Evolutionary conservation across 1,140 invertebrate species (phyloP), one percentile per base, ranked within the genome.

Genomic region (Dufourea novaeangliae): DNA sequence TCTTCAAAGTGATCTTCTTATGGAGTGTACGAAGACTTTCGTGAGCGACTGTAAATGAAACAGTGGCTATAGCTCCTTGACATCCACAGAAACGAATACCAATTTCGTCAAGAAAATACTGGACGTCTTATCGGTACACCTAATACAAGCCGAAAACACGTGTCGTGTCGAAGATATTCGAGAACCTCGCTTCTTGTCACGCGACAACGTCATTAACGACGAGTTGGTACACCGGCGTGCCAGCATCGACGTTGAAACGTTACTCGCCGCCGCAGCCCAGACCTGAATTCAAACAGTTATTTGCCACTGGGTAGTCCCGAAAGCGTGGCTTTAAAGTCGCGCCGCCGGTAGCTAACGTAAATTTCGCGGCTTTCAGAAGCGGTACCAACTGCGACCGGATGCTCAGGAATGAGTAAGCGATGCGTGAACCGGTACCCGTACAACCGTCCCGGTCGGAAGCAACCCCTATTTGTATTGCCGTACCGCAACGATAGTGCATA

Each of bases 281-380:
- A 52, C 64, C 59, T 44, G 70, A 59, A 80, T 73, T 74, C 70
- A 84, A 79, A 85, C 56, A n/a, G 61, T 34, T 79, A 59, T 82
- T 84, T 82, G 70, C 46, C 50, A 59, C 29, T 37, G n/a, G 66
- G 50, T 68, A 62, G 44, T 57, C 59, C 34, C 70, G 27, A 67
- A n/a, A 70, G 59, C 61, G 50, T 12, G 37, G 62, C 74, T 85
- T 87, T 85, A 82, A 88, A 88, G 76, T 85, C 73, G 57, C 80
- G 73, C 52, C 80, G 73, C 52, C 85, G 68, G 61, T 59, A 74
- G 79, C 70, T 79, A 87, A 86, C 89, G 88, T 88, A 89, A 88
- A 90, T 88, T 89, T 88, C 84, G 84, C 68, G 87, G 85, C 72
- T 82, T 81, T 73, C 66, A 80, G 83, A 88, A 87, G 82, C 82